A percentile compares a stretch with the other conserved stretches of the same genome.
These are phyloP conservation scores for Lacerta bilineata DNA, from an alignment of 2,797 vertebrate genomes.

Conservation along the genomic window DNA sequence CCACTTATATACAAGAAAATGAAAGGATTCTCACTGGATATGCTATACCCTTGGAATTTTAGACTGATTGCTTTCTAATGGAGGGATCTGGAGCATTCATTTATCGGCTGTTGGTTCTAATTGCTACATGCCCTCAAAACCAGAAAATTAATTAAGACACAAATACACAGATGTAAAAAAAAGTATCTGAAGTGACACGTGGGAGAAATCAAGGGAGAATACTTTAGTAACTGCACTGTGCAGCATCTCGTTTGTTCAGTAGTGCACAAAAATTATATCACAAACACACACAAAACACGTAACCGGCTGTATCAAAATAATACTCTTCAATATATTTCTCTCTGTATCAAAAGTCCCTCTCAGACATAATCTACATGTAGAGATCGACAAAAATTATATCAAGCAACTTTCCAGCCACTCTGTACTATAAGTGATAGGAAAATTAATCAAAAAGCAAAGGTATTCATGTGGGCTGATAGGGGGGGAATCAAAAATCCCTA, in stretches of 20 bases:
- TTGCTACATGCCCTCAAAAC: neutral
- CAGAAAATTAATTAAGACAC: slow-evolving; percentile 22
- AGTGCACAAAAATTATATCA: neutral
- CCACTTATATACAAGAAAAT: fast-evolving
- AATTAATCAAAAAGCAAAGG: neutral
- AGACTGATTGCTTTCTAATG: slow-evolving; percentile 14
- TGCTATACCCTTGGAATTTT: slow-evolving; percentile 13
- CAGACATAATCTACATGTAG: no score
- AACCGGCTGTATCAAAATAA: no score
- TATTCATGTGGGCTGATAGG: no score
- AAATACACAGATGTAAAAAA: fast-evolving
- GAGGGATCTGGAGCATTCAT: neutral
- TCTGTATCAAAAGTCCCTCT: no score
- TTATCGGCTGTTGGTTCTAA: neutral
- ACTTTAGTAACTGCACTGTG: neutral
- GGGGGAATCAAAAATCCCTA: no score
- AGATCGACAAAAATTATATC: neutral
- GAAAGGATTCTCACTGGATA: neutral
- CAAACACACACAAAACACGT: no score
- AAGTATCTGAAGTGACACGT: neutral
- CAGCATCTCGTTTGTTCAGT: neutral
- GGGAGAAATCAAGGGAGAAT: neutral
- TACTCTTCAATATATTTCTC: no score
- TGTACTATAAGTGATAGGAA: neutral
- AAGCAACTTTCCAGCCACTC: neutral